Evolutionary conservation across 2,113 vertebrate species (phyloP), one percentile per base, ranked within the genome.

Genomic region (Fulmarus glacialis): DNA sequence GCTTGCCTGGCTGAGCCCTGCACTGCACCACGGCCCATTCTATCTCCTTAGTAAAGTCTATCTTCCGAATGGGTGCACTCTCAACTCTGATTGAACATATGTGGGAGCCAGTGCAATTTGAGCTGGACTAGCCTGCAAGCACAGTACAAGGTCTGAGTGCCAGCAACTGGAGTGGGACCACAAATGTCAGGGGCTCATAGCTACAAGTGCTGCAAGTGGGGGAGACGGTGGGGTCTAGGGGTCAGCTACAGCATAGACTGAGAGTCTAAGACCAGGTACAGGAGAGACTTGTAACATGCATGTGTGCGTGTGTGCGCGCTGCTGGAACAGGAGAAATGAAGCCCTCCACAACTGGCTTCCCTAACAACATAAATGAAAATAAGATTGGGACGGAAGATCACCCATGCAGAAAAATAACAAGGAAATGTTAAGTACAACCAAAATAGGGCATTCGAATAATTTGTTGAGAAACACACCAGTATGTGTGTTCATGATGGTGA

Each of bases 251-350:
- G 21, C 45, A 66, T 0, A 56, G 36, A 15, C 20, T 21, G 23
- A 67, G 15, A n/a, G 29, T 48, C 45, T 48, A 36, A 55, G 23
- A 67, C 5, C n/a, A 63, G 19, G 17, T 20, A 43, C 29, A 42
- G 6, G 15, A 67, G 8, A 75, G 3, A 36, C 9, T 18, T 40
- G 40, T 17, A 48, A 77, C 1, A 7, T n/a, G 34, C 4, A 2
- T 23, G 34, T 27, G 8, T 3, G 11, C 3, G 2, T 34, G 15
- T 24, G 12, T 10, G 20, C 0, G 0, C 3, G 6, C 2, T 74
- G 23, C 42, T 36, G 12, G 36, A 80, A 62, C 8, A 68, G 32
- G 6, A 38, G 50, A 64, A 75, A 53, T 38, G 2, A 81, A 53
- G 24, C 4, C 26, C 36, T 19, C 42, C 38, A 55, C 5, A 60